Conservation (phyloP, 1,140 invertebrate genomes). For the Pachypeltis micranthus region DNA sequence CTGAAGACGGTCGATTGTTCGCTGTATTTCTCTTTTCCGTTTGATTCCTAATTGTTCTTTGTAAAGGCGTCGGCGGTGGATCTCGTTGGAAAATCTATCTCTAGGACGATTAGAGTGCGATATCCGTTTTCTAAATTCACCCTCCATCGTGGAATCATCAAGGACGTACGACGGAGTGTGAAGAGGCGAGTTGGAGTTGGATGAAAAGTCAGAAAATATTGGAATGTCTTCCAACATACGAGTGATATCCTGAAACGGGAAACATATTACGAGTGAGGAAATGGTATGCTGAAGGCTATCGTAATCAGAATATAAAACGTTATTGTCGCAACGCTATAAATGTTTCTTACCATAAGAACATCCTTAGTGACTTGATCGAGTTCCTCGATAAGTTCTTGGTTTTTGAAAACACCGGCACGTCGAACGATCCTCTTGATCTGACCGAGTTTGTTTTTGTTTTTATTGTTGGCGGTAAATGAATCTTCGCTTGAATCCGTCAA, state of each 20-base stretch:
- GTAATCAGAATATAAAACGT: too few relatives aligned
- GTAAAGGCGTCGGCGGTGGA: constrained; percentile 23
- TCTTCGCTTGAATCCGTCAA: constrained; percentile 22
- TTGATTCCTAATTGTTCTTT: constrained; percentile 27
- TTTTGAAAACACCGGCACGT: constrained; percentile 37
- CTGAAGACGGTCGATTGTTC: constrained; percentile 68
- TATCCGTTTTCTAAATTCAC: constrained; percentile 33
- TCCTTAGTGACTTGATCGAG: constrained; percentile 65
- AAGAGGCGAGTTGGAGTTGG: constrained; percentile 55
- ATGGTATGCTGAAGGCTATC: too few relatives aligned
- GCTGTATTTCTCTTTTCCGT: constrained; percentile 58
- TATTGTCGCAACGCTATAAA: too few relatives aligned
- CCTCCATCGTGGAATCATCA: constrained; percentile 32
- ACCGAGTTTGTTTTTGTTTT: constrained; percentile 35
- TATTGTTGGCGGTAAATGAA: constrained; percentile 30
- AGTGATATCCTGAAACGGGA: constrained; percentile 54
- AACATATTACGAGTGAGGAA: too few relatives aligned
- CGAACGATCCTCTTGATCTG: constrained; percentile 31
- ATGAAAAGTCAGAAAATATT: constrained; percentile 55
- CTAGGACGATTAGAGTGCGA: constrained; percentile 29
- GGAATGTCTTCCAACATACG: constrained; percentile 78
- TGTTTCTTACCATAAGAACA: constrained; percentile 51
- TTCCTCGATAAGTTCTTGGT: constrained; percentile 55
- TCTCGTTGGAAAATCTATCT: constrained; percentile 22
- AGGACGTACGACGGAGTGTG: constrained; percentile 21